These are phyloP conservation scores for Temnothorax rugatulus DNA, from an alignment of 2,888 invertebrate species.

Conservation along the genomic window DNA sequence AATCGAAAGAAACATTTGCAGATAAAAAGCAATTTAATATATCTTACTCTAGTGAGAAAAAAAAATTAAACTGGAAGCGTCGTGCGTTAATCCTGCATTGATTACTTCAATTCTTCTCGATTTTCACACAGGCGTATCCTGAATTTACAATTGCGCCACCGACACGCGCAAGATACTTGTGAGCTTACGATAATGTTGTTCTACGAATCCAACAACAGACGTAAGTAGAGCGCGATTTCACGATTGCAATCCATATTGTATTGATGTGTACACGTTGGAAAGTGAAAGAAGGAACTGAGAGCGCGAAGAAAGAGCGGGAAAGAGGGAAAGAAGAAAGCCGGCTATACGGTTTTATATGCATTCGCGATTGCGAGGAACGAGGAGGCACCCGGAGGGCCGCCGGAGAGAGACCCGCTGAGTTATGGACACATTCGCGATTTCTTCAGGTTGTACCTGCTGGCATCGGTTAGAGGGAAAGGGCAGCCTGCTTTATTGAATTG, in stretches of 20 bases:
- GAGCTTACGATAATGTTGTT: slow-evolving; percentile 78
- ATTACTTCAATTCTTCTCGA: slow-evolving; percentile 18
- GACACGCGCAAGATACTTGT: slow-evolving; percentile 52
- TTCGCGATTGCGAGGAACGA: slow-evolving; percentile 60
- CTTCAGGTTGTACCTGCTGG: slow-evolving; percentile 79
- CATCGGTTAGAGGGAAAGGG: slow-evolving; percentile 76
- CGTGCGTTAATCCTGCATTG: not conserved
- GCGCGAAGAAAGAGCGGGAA: slow-evolving; percentile 26
- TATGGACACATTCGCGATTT: slow-evolving; percentile 82
- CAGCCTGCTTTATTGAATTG: slow-evolving; percentile 83
- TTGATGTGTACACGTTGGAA: slow-evolving; percentile 24
- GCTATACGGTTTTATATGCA: slow-evolving; percentile 62
- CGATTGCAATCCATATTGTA: slow-evolving; percentile 54
- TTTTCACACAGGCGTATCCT: slow-evolving; percentile 29
- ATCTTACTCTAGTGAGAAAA: not conserved
- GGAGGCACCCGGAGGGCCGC: slow-evolving; percentile 63
- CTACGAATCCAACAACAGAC: slow-evolving; percentile 79
- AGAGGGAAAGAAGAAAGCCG: slow-evolving; percentile 39
- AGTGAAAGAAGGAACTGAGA: slow-evolving; percentile 24
- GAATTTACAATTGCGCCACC: slow-evolving; percentile 58
- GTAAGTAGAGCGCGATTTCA: slow-evolving; percentile 55
- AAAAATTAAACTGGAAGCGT: not conserved
- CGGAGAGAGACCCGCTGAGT: slow-evolving; percentile 75
- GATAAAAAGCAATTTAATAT: not conserved
- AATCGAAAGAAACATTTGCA: not conserved